These are phyloP conservation scores for Scaptomyza parva DNA, from an alignment of 2,888 invertebrate genomes.

Conservation along the genomic window DNA sequence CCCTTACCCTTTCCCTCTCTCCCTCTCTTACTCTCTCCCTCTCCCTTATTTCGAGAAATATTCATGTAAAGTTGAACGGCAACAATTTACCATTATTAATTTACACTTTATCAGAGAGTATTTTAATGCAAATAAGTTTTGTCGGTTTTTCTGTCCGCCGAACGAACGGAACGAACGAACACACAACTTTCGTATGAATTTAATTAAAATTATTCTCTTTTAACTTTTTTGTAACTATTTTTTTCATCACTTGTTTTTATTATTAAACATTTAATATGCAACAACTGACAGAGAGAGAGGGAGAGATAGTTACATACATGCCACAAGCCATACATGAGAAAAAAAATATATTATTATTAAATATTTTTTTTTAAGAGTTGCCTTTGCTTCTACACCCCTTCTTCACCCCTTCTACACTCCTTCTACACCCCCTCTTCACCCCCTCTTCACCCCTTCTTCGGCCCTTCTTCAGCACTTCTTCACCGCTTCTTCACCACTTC, in stretches of 20 bases:
- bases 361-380: constrained; percentile 64
- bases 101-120: background rate
- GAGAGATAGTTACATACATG: too few relatives aligned
- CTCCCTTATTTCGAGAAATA: too few relatives aligned
- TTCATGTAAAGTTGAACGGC: background rate
- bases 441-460: background rate
- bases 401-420: background rate
- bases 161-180: too few relatives aligned
- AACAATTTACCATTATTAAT: constrained; percentile 3
- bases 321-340: constrained; percentile 28
- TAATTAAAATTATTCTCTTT: constrained; percentile 35
- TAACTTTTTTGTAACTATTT: constrained; percentile 26
- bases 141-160: constrained; percentile 2
- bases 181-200: constrained; percentile 21
- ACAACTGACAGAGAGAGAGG: too few relatives aligned
- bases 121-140: constrained; percentile 25
- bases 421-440: background rate
- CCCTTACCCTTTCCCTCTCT: background rate
- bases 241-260: constrained; percentile 22
- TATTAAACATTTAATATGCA: constrained; percentile 61
- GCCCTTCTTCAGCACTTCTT: background rate
- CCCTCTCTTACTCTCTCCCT: background rate
- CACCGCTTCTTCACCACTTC: background rate
- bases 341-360: constrained; percentile 69
- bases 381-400: background rate